Conservation (phyloP, 2,113 vertebrate genomes). For the Laticauda colubrina region DNA sequence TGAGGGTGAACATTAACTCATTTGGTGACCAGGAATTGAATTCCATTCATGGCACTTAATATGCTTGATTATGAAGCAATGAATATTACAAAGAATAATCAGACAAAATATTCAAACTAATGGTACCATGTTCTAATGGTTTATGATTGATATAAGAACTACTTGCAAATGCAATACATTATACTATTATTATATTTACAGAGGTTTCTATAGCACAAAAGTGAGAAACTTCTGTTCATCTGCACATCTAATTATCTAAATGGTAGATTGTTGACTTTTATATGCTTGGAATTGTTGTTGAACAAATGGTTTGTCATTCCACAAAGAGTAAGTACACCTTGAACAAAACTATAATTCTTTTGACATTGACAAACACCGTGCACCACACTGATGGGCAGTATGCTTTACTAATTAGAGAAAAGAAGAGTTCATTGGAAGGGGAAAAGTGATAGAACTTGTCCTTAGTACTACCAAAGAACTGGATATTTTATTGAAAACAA, state of each 20-base stretch:
- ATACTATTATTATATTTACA: not conserved
- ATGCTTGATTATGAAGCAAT: not conserved
- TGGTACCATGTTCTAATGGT: not conserved
- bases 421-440: not conserved
- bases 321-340: not conserved
- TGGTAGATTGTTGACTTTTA: not conserved
- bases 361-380: not conserved
- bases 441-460: not conserved
- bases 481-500: constrained; percentile 9
- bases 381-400: not conserved
- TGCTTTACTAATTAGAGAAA: not conserved
- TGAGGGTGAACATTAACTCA: not conserved
- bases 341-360: not conserved
- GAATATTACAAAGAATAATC: not conserved
- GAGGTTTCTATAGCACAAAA: not conserved
- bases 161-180: not conserved
- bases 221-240: not conserved
- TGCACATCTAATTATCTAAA: not conserved
- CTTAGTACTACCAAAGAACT: not conserved
- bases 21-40: not conserved
- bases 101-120: not conserved
- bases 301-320: not conserved
- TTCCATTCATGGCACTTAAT: not conserved
- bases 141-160: not conserved
- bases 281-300: not conserved